Evolutionary conservation across 2,888 invertebrate genomes (phyloP), one percentile per base, ranked within the genome.

Genomic region (Clepsis dumicolana): DNA sequence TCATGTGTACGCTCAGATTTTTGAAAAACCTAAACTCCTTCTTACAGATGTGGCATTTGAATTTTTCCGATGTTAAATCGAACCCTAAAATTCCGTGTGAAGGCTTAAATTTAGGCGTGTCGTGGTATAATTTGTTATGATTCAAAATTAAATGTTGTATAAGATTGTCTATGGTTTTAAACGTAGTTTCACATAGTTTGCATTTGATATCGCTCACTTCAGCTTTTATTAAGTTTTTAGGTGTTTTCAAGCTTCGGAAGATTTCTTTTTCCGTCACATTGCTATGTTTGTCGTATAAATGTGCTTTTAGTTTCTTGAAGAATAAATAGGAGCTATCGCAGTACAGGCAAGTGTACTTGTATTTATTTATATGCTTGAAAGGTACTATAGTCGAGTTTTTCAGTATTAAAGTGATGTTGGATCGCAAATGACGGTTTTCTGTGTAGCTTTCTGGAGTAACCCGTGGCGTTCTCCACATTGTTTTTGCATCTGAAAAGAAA

Each of bases 1-100:
- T 88, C 79, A 88, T 87, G 64, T 89, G 88, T 3, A 74, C 54
- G 0, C 76, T 75, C 0, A 80, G 63, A 38, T 77, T 78, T 65
- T 76, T 80, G 38, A 80, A 79, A 53, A 77, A 79, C 2, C 71
- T 59, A 56, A 80, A 80, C 29, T 77, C 71, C 65, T 73, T 74
- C 8, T 38, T 44, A 35, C 80, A 80, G 0, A 77, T 32, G 16
- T 73, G 71, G 44, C 80, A 80, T 65, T 70, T 75, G 0, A 76
- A 63, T 12, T 71, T 72, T 4, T 76, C 77, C 0, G 66, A 71
- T 24, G 76, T 75, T 10, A 80, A 59, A 63, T 79, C 71, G 56
- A 77, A 79, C 0, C 76, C 77, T 21, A 79, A 38, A 18, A 79
- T 76, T 0, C 78, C 77, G 21, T 78, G 76, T 0, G 75, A 71